Conservation (phyloP, 2,113 vertebrate genomes). For the Climacteris rufus region DNA sequence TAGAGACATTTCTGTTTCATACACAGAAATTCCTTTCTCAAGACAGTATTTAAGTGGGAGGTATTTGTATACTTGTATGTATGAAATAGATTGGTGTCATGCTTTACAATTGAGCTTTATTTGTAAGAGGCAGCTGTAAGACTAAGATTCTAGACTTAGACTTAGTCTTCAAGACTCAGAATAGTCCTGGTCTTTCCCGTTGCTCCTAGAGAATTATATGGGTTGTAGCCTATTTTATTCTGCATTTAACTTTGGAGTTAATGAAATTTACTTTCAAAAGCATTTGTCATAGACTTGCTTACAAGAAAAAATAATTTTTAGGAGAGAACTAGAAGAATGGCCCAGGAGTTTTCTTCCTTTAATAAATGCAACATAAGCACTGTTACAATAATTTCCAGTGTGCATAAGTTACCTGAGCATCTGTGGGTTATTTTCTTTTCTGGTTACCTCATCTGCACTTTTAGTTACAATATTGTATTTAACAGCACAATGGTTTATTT, state of each 20-base stretch:
- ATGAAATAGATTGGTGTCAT: background rate
- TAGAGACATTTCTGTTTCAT: background rate
- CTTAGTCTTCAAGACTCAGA: too few relatives aligned
- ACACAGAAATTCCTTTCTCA: background rate
- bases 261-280: background rate
- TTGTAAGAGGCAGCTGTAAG: background rate
- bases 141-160: background rate
- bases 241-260: background rate
- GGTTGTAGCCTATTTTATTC: background rate
- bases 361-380: background rate
- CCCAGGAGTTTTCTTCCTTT: background rate
- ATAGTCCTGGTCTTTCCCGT: background rate
- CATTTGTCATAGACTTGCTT: background rate
- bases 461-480: background rate
- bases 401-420: background rate
- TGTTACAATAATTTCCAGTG: background rate
- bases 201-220: background rate
- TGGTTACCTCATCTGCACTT: background rate
- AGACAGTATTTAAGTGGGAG: background rate
- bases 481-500: background rate
- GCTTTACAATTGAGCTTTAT: background rate
- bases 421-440: background rate
- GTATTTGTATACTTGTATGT: background rate
- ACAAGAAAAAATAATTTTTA: background rate
- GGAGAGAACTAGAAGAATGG: background rate